Conservation (phyloP, 1,140 invertebrate genomes). For the Drosophila sturtevanti region DNA sequence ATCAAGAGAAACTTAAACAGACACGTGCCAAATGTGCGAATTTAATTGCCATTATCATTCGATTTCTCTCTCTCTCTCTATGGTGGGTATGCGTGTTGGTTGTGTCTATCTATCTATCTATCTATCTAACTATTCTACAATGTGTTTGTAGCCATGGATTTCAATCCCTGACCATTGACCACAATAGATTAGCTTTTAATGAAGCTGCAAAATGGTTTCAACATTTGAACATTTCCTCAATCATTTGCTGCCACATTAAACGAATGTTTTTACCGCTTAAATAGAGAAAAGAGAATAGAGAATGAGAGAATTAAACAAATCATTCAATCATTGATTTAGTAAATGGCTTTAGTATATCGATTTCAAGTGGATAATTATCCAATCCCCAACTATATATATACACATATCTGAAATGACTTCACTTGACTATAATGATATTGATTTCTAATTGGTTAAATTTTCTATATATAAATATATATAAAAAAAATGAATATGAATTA, state of each 20-base stretch:
- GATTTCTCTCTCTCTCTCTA: background rate
- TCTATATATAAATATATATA: slow-evolving; percentile 9
- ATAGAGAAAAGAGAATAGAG: slow-evolving; percentile 16
- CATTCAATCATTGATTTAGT: slow-evolving; percentile 16
- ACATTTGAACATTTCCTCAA: slow-evolving; percentile 23
- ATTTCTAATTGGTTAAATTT: background rate
- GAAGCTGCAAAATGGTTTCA: slow-evolving; percentile 16
- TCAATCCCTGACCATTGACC: background rate
- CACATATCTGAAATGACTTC: background rate
- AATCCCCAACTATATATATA: no score
- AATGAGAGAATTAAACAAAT: no score
- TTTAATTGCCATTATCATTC: slow-evolving; percentile 43
- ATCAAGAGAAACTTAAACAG: background rate
- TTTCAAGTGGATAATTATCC: background rate
- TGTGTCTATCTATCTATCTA: background rate
- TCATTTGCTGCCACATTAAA: background rate
- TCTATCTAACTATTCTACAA: background rate
- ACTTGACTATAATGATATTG: no score
- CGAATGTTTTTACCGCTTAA: background rate
- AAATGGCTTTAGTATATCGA: background rate
- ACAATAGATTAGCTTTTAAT: slow-evolving; percentile 27
- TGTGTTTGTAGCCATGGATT: no score
- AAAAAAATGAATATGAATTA: background rate
- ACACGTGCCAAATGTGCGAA: slow-evolving; percentile 7
- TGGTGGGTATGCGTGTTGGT: background rate